phyloP scores from a whole-genome alignment of 2,797 vertebrate species.

The Synaphobranchus kaupii region DNA sequence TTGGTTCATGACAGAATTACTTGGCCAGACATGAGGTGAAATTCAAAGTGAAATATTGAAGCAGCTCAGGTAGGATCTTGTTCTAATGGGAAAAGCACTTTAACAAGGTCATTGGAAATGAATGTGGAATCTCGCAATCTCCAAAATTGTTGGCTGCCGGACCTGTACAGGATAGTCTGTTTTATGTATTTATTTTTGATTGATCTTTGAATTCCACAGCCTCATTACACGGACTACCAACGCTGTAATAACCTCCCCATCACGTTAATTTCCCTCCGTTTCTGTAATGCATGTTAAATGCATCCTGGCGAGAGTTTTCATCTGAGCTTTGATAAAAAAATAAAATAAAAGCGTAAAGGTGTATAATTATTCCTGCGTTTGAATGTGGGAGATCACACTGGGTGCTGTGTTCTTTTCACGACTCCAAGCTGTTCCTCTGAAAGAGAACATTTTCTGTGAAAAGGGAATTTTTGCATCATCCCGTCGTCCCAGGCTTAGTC shows the following conservation, averaged over 20 bases:
- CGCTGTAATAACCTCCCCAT: constrained; percentile 10
- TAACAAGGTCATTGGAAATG: neutral
- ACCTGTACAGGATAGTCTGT: neutral
- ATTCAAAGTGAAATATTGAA: neutral
- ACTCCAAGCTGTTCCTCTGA: neutral
- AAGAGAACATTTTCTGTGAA: neutral
- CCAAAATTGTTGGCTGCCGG: neutral
- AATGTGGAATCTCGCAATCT: neutral
- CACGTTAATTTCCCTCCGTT: neutral
- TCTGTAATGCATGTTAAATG: neutral
- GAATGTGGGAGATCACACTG: neutral
- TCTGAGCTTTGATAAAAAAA: neutral
- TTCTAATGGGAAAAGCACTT: constrained; percentile 5
- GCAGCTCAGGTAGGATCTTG: neutral
- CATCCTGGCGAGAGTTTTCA: neutral
- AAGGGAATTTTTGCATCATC: neutral
- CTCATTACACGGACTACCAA: neutral
- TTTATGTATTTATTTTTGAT: neutral
- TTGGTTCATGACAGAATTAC: neutral
- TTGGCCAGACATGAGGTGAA: neutral
- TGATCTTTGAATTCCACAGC: constrained; percentile 21
- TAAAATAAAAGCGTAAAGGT: neutral
- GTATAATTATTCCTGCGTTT: neutral
- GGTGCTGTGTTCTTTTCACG: neutral
- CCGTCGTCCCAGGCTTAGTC: neutral